These are phyloP conservation scores for Halocynthia roretzi DNA, from an alignment of 23 tunicate species.

Conservation along the genomic window DNA sequence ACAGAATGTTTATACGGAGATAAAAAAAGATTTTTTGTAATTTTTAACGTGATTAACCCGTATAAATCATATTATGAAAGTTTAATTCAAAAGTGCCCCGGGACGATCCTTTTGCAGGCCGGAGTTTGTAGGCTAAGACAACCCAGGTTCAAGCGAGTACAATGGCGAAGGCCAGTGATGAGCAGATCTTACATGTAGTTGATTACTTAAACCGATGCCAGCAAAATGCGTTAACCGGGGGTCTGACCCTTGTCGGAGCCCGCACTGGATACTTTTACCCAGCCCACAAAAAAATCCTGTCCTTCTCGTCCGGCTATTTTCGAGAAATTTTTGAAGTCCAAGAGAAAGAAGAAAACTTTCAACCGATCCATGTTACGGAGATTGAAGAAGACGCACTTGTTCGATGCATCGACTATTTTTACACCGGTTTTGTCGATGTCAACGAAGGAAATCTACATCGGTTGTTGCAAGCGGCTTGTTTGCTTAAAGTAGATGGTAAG, in stretches of 20 bases:
- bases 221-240: no score
- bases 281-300: conserved; percentile 3
- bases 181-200: no score
- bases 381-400: conserved; percentile 12
- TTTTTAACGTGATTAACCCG: no score
- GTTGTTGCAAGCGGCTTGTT: conserved; percentile 14
- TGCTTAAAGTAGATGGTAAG: conserved; percentile 17
- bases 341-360: background rate
- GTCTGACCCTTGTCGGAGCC: conserved; percentile 1
- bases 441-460: background rate
- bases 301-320: conserved; percentile 16
- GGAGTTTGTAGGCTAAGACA: no score
- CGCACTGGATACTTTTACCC: conserved; percentile 17
- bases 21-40: no score
- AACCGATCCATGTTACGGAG: conserved; percentile 9
- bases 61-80: no score
- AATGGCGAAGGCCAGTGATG: no score
- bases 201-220: no score
- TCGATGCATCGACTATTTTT: conserved; percentile 11
- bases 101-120: no score
- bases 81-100: no score
- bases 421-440: conserved; percentile 18
- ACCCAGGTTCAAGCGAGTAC: no score
- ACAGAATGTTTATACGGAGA: no score
- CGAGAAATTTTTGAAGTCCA: background rate